Conservation (phyloP, 2,888 invertebrate genomes). For the Drosophila helvetica region DNA sequence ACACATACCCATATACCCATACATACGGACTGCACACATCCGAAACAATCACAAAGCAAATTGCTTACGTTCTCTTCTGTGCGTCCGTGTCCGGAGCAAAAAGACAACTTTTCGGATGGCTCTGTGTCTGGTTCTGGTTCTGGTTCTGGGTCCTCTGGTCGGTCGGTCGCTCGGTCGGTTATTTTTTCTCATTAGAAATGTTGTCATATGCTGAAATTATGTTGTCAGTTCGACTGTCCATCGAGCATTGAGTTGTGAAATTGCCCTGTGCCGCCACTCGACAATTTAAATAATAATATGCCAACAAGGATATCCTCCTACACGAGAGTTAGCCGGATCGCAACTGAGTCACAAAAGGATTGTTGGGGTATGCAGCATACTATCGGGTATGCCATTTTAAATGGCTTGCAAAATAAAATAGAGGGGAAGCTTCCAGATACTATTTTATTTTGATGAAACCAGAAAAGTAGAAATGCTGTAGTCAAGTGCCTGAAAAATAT, state of each 20-base stretch:
- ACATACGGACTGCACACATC: slow-evolving; percentile 29
- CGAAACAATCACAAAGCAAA: slow-evolving; percentile 64
- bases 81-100: not conserved
- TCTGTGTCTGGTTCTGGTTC: not conserved
- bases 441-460: too few species aligned
- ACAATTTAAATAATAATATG: slow-evolving; percentile 51
- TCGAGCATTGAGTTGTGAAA: slow-evolving; percentile 51
- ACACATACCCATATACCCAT: slow-evolving; percentile 4
- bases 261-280: slow-evolving; percentile 17
- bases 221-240: slow-evolving; percentile 69
- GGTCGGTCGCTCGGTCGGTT: too few species aligned
- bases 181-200: slow-evolving; percentile 68
- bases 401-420: too few species aligned
- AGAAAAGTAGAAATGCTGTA: too few species aligned
- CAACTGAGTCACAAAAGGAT: not conserved
- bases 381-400: too few species aligned
- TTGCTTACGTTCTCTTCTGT: slow-evolving; percentile 35
- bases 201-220: slow-evolving; percentile 75
- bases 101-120: not conserved
- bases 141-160: not conserved
- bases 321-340: not conserved
- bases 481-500: too few species aligned
- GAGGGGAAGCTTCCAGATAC: too few species aligned
- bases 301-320: not conserved
- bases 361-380: too few species aligned